phyloP scores from a whole-genome alignment of 2,888 invertebrate species.

The Polietes domitor region DNA sequence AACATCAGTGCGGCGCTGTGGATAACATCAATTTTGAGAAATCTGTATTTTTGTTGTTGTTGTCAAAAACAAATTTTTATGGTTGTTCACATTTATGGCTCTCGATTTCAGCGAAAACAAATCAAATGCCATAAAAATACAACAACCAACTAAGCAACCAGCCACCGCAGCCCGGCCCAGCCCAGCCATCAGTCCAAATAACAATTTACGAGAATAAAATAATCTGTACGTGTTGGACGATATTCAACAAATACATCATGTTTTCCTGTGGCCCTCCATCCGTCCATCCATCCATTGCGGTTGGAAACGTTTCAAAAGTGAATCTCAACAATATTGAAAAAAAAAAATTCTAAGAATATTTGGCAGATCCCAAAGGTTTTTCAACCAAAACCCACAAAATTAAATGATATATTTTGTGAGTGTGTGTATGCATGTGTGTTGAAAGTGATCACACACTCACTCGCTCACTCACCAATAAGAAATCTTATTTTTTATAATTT shows the following conservation, averaged over 20 bases:
- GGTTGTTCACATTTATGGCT: conserved; percentile 62
- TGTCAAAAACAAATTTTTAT: conserved; percentile 61
- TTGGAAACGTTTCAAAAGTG: conserved; percentile 31
- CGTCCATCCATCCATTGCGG: neutral
- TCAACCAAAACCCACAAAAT: conserved; percentile 27
- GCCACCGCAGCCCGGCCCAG: conserved; percentile 58
- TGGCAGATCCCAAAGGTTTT: conserved; percentile 31
- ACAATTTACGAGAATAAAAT: conserved; percentile 52
- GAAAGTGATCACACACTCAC: neutral
- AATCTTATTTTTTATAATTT: conserved; percentile 47
- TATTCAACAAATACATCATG: conserved; percentile 64
- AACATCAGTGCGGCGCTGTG: neutral
- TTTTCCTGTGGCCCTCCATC: neutral
- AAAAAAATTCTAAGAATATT: conserved; percentile 64
- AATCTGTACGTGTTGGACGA: conserved; percentile 66
- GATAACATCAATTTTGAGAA: conserved; percentile 63
- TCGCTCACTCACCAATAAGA: conserved; percentile 15
- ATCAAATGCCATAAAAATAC: conserved; percentile 66
- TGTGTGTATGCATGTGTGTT: neutral
- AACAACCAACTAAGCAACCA: conserved; percentile 40
- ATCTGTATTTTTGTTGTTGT: conserved; percentile 57
- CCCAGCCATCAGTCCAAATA: conserved; percentile 36
- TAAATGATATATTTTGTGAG: conserved; percentile 25
- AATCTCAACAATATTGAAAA: conserved; percentile 21
- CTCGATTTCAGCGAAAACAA: conserved; percentile 65